These are phyloP conservation scores for Fopius arisanus DNA, from an alignment of 1,140 invertebrate species.

Conservation along the genomic window DNA sequence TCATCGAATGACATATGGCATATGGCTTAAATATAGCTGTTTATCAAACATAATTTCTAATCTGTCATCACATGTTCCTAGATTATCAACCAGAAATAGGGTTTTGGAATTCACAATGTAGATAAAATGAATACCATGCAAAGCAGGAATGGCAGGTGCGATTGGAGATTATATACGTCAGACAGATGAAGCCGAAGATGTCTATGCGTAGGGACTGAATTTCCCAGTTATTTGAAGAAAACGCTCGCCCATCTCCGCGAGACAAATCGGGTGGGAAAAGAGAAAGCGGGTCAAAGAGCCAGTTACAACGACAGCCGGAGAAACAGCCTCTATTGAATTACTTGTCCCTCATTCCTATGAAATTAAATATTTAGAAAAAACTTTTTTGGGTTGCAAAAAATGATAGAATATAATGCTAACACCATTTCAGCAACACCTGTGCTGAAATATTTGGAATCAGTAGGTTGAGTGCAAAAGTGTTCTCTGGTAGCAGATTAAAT, in stretches of 20 bases:
- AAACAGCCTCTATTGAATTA: constrained; percentile 34
- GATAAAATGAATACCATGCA: not conserved
- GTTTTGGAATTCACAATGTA: not conserved
- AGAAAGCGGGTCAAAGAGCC: constrained; percentile 64
- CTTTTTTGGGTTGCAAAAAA: not conserved
- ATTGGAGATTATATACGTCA: not conserved
- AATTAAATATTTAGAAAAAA: not conserved
- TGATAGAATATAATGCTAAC: too few relatives aligned
- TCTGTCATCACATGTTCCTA: not conserved
- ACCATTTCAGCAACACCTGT: too few relatives aligned
- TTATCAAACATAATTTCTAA: not conserved
- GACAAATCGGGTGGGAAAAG: constrained; percentile 63
- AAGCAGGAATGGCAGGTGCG: not conserved
- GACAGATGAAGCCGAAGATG: not conserved
- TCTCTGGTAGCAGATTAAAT: too few relatives aligned
- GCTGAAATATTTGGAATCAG: too few relatives aligned
- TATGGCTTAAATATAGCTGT: not conserved
- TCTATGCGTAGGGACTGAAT: constrained; percentile 39
- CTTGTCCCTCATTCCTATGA: not conserved
- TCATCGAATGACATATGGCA: not conserved
- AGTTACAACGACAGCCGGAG: constrained; percentile 45
- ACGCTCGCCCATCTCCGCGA: constrained; percentile 45
- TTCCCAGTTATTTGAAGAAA: constrained; percentile 54
- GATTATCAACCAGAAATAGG: not conserved
- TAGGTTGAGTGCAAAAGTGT: too few relatives aligned